phyloP scores from a whole-genome alignment of 2,888 invertebrate species.

The Hermodice carunculata region DNA sequence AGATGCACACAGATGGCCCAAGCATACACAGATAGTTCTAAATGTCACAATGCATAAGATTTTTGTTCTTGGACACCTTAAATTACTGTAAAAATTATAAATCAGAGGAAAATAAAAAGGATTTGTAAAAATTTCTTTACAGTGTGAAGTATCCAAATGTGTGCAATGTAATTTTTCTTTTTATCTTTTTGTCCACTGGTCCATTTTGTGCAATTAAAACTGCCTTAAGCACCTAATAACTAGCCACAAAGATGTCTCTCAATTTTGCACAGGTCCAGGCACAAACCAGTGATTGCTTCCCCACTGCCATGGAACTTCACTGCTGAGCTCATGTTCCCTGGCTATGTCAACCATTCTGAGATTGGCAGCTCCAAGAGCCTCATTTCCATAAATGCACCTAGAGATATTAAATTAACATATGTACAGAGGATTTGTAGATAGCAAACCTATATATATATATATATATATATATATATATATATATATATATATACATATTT shows the following conservation, averaged over 20 bases:
- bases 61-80: too few relatives aligned
- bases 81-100: too few relatives aligned
- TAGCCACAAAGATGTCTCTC: constrained; percentile 16
- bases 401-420: neutral
- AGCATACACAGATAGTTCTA: too few relatives aligned
- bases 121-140: too few relatives aligned
- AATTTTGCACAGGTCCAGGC: constrained; percentile 25
- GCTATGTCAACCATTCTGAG: constrained; percentile 36
- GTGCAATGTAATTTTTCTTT: neutral
- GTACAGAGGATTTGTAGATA: too few relatives aligned
- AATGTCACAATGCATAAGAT: too few relatives aligned
- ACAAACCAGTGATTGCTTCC: constrained; percentile 38
- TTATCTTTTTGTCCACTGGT: neutral
- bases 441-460: too few relatives aligned
- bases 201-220: neutral
- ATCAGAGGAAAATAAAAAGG: too few relatives aligned
- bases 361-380: constrained; percentile 27
- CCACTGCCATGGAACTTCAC: constrained; percentile 42
- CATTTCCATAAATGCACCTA: constrained; percentile 36
- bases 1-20: too few relatives aligned
- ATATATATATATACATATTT: too few relatives aligned
- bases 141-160: too few relatives aligned
- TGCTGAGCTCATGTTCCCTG: constrained; percentile 26
- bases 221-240: neutral
- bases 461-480: too few relatives aligned